Conservation (phyloP, 2,888 invertebrate species). For the Oeneis ivallda region DNA sequence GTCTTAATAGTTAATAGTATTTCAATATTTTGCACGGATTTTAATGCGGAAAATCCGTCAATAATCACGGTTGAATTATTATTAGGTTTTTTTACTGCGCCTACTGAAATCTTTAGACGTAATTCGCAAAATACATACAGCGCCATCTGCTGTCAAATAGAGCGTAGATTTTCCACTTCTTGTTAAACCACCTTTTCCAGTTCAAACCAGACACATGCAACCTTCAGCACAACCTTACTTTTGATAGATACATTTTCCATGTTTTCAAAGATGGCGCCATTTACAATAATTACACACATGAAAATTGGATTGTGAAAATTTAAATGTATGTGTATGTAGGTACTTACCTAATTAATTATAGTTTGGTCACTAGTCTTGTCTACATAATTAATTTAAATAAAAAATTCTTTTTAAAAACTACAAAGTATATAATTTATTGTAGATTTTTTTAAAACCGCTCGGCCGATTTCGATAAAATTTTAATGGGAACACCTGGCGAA, state of each 20-base stretch:
- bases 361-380: no score
- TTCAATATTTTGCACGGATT: no score
- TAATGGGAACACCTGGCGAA: no score
- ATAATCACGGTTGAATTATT: no score
- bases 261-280: slow-evolving; percentile 25
- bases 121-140: background rate
- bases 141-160: slow-evolving; percentile 29
- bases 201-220: background rate
- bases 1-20: no score
- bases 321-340: background rate
- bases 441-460: no score
- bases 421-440: no score
- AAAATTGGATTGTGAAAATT: background rate
- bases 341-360: background rate
- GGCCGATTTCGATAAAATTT: no score
- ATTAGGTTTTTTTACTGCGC: background rate
- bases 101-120: background rate
- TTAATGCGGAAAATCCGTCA: no score
- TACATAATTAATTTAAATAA: no score
- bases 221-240: background rate
- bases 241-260: background rate
- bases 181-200: background rate
- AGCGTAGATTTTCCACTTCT: background rate
- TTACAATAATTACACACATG: background rate
- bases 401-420: no score